These are phyloP conservation scores for Ptychoptera albimana DNA, from an alignment of 2,888 invertebrate species.

Conservation along the genomic window DNA sequence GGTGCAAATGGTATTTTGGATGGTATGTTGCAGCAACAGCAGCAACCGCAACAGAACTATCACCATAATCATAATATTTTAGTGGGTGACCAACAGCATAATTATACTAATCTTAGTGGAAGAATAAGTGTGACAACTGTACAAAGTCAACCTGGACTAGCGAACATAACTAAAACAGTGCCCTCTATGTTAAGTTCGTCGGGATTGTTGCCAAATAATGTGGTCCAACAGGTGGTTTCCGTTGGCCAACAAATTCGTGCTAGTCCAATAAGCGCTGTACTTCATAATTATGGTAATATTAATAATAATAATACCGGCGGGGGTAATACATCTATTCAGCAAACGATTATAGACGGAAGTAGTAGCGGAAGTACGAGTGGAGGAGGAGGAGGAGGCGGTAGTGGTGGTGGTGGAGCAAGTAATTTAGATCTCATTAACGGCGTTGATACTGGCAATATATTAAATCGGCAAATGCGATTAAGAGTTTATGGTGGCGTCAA, in stretches of 20 bases:
- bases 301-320: neutral
- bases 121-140: no score
- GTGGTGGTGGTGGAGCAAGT: slow-evolving; percentile 10
- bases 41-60: slow-evolving; percentile 1
- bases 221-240: neutral
- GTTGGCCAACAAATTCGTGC: neutral
- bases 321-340: no score
- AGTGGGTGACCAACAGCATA: neutral
- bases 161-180: no score
- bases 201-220: neutral
- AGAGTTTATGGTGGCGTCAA: slow-evolving; percentile 14
- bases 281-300: neutral
- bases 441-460: slow-evolving; percentile 13
- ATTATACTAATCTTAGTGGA: no score
- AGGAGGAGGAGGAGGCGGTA: neutral
- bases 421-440: slow-evolving; percentile 17
- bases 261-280: neutral
- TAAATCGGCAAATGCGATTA: slow-evolving; percentile 14
- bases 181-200: neutral
- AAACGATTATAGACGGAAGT: no score
- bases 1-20: no score
- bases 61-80: no score
- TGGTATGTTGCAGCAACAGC: neutral
- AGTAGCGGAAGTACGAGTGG: neutral
- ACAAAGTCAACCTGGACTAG: no score